phyloP scores from a whole-genome alignment of 1,140 invertebrate genomes.

The Varroa destructor region DNA sequence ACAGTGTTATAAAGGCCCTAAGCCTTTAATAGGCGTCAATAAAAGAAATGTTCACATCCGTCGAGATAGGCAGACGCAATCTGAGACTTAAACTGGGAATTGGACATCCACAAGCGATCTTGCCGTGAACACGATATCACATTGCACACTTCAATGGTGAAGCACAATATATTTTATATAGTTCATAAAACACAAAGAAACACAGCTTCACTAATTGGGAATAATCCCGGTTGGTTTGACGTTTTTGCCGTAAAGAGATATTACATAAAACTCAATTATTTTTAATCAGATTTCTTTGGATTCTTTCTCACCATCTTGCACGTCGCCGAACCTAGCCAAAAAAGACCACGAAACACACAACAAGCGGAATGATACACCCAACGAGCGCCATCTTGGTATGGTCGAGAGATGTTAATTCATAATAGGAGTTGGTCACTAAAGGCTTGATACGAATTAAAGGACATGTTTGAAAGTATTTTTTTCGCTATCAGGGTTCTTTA shows the following conservation, averaged over 20 bases:
- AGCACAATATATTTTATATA: neutral
- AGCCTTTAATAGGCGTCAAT: too few species aligned
- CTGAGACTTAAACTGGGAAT: too few species aligned
- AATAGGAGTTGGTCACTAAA: too few species aligned
- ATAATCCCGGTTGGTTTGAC: neutral
- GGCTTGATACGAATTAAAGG: too few species aligned
- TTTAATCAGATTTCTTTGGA: neutral
- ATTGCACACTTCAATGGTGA: neutral
- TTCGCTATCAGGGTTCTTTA: too few species aligned
- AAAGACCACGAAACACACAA: slow-evolving; percentile 10
- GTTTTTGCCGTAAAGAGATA: neutral
- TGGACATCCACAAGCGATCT: too few species aligned
- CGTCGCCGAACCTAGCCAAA: slow-evolving; percentile 20
- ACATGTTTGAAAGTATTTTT: too few species aligned
- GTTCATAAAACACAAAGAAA: neutral
- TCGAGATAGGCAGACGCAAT: too few species aligned
- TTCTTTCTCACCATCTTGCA: slow-evolving; percentile 26
- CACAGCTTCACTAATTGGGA: neutral
- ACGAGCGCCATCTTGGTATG: too few species aligned
- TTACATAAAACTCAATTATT: neutral
- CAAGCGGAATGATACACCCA: slow-evolving; percentile 2
- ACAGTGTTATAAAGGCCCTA: too few species aligned
- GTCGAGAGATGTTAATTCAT: too few species aligned
- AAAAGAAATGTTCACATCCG: too few species aligned
- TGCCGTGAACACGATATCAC: neutral